Percentiles rank a stretch among this genome's conserved stretches.
Conservation (phyloP, 2,888 invertebrate species). For the Eurytoma adleriae region DNA sequence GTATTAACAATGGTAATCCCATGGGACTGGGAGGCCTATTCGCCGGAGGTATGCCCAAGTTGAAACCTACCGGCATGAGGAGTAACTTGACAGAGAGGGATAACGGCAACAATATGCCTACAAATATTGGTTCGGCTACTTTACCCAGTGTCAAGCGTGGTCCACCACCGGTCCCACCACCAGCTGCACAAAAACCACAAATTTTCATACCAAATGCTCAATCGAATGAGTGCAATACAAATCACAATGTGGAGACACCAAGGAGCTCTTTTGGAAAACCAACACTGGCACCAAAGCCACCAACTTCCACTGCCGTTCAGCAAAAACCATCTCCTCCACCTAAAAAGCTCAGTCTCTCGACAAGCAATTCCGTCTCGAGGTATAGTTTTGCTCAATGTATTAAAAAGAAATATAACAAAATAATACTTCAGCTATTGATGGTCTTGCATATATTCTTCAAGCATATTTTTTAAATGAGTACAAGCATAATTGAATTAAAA, state of each 20-base stretch:
- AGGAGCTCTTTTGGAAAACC: constrained; percentile 82
- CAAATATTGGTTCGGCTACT: constrained; percentile 61
- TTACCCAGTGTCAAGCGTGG: constrained; percentile 78
- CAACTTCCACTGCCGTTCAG: constrained; percentile 73
- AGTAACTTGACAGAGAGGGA: constrained; percentile 66
- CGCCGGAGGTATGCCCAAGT: constrained; percentile 89
- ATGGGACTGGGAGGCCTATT: constrained; percentile 84
- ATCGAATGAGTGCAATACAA: constrained; percentile 66
- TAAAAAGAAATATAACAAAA: not conserved
- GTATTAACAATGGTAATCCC: constrained; percentile 67
- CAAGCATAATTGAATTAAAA: too few relatives aligned
- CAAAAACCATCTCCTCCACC: constrained; percentile 82
- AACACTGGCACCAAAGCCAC: constrained; percentile 90
- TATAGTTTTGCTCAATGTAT: not conserved
- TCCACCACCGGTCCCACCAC: constrained; percentile 89
- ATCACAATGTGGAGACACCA: constrained; percentile 73
- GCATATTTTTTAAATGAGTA: too few relatives aligned
- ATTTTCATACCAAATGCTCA: constrained; percentile 72
- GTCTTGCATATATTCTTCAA: not conserved
- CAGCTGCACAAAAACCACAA: constrained; percentile 81
- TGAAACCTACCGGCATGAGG: constrained; percentile 82
- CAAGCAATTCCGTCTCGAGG: constrained; percentile 78
- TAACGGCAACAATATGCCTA: constrained; percentile 59
- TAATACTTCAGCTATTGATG: not conserved
- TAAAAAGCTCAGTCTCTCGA: constrained; percentile 79